Evolutionary conservation across 2,797 vertebrate genomes (phyloP).

Genomic region (Ficedula albicollis): DNA sequence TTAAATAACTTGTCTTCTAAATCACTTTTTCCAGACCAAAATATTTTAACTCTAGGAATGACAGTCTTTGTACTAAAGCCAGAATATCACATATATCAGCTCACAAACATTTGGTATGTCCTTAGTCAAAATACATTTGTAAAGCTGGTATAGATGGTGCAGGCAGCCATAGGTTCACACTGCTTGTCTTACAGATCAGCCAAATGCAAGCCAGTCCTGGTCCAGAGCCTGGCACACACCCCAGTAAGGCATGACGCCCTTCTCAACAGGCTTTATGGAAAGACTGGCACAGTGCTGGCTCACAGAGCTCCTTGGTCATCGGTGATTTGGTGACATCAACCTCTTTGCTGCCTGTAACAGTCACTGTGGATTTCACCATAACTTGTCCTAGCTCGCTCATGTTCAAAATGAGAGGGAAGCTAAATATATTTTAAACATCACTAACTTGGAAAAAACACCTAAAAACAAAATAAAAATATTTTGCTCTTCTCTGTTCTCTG

Average conservation of each 20-base stretch:
- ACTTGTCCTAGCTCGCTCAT: background rate
- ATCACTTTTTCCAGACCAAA: background rate
- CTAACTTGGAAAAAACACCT: background rate
- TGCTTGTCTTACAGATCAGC: background rate
- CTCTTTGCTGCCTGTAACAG: background rate
- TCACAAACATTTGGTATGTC: background rate
- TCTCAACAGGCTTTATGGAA: background rate
- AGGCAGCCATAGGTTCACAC: background rate
- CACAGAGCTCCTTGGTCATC: background rate
- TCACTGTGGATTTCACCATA: background rate
- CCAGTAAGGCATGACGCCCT: background rate
- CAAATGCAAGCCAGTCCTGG: background rate
- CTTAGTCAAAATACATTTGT: background rate
- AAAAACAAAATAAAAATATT: background rate
- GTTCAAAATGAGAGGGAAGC: background rate
- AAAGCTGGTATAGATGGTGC: background rate
- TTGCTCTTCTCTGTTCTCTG: background rate
- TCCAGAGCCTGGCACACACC: background rate
- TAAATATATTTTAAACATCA: background rate
- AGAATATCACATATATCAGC: background rate
- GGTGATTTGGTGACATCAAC: background rate
- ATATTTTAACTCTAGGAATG: background rate
- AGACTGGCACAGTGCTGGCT: background rate
- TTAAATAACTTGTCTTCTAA: constrained; percentile 7
- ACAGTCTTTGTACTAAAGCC: background rate